These are phyloP conservation scores for Antheraea mylitta DNA, from an alignment of 1,140 invertebrate species.

Conservation along the genomic window DNA sequence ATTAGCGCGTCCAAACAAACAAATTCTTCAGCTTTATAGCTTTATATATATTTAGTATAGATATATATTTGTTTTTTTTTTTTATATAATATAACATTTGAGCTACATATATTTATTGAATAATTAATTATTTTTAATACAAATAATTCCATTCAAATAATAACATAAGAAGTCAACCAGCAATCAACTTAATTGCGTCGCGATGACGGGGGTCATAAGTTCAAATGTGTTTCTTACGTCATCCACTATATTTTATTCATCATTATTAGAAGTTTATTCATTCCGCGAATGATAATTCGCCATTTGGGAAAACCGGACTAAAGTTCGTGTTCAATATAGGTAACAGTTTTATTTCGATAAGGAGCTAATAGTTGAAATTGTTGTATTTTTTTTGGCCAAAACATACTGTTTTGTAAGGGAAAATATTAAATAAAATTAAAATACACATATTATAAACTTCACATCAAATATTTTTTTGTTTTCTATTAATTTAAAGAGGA, in stretches of 20 bases:
- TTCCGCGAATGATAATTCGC: constrained; percentile 9
- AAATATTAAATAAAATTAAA: too few relatives aligned
- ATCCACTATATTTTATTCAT: constrained; percentile 44
- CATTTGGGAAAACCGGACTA: constrained; percentile 12
- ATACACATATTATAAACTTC: too few relatives aligned
- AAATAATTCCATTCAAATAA: background rate
- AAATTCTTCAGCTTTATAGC: too few relatives aligned
- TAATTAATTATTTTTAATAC: background rate
- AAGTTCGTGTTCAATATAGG: background rate
- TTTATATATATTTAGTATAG: too few relatives aligned
- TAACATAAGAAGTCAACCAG: background rate
- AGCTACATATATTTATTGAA: background rate
- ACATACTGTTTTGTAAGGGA: too few relatives aligned
- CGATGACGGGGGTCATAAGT: constrained; percentile 45
- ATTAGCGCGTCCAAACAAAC: too few relatives aligned
- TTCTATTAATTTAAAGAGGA: too few relatives aligned
- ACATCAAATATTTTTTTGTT: too few relatives aligned
- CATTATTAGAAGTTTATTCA: constrained; percentile 8
- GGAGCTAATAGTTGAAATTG: background rate
- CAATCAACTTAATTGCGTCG: constrained; percentile 32
- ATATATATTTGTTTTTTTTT: too few relatives aligned
- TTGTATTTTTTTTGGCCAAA: background rate
- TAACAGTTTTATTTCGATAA: background rate
- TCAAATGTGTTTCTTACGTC: constrained; percentile 44
- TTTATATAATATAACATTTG: too few relatives aligned